Evolutionary conservation across 2,888 invertebrate species (phyloP).

Genomic region (Phrixothrix hirtus): DNA sequence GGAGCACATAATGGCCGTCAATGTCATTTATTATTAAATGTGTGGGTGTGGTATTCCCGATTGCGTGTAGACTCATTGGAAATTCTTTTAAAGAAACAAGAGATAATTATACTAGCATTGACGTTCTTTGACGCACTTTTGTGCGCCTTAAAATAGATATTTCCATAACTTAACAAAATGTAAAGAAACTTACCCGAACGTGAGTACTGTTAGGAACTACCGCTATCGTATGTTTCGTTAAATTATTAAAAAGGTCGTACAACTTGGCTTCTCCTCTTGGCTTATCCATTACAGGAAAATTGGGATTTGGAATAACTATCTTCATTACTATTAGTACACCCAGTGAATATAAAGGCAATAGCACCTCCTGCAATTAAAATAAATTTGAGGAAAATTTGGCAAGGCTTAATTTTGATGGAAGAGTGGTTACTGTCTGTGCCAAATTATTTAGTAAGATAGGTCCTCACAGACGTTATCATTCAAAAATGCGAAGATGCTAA

Average conservation of each 20-base stretch:
- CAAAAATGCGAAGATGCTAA: too few relatives aligned
- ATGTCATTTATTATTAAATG: slow-evolving; percentile 20
- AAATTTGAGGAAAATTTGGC: not conserved
- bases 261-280: slow-evolving; percentile 63
- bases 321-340: slow-evolving; percentile 75
- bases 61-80: slow-evolving; percentile 16
- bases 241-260: slow-evolving; percentile 60
- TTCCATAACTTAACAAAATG: too few relatives aligned
- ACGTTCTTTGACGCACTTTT: too few relatives aligned
- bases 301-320: slow-evolving; percentile 74
- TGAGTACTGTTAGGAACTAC: slow-evolving; percentile 68
- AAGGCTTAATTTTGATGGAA: too few relatives aligned
- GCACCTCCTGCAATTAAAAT: slow-evolving; percentile 67
- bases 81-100: too few relatives aligned
- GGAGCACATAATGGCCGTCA: slow-evolving; percentile 8
- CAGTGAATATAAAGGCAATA: slow-evolving; percentile 76
- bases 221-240: slow-evolving; percentile 67
- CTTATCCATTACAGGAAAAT: slow-evolving; percentile 70
- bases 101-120: too few relatives aligned
- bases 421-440: too few relatives aligned
- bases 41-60: slow-evolving; percentile 13
- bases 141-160: too few relatives aligned
- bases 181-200: slow-evolving; percentile 53
- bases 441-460: too few relatives aligned
- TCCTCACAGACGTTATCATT: too few relatives aligned